Evolutionary conservation across 2,113 vertebrate species (phyloP), one percentile per base, ranked within the genome.

Genomic region (Tetrao urogallus): DNA sequence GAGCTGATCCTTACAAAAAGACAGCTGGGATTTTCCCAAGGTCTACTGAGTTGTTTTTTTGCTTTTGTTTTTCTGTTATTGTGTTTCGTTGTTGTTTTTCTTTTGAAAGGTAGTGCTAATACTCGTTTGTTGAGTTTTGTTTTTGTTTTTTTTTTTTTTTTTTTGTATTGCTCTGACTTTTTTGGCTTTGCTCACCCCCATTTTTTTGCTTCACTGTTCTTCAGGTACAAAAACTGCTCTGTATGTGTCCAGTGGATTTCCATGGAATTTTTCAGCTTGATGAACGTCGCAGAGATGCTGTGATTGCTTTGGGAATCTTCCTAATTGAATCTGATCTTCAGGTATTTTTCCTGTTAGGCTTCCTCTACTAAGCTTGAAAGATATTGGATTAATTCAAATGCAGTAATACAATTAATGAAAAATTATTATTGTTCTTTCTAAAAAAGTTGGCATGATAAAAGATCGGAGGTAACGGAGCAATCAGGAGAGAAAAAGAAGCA

Each of bases 191-290:
- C 70, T 82, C 10, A 14, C 21, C 47, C 11, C 17, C 82, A 10
- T 73, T 72, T 17, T 50, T 57, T 89, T 4, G 16, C 7, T 78
- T 58, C 1, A 0, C 54, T 80, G 63, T 86, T 92, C 85, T 94
- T 70, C 90, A 99, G 99, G 98, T 99, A 42, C 98, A 99, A 71
- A 99, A 99, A 88, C 96, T 99, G 42, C 98, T 99, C 88, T 99
- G 99, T 92, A 99, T 99, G 99, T 99, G 99, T 96, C 99, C 99
- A 30, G 98, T 98, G 79, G 99, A 99, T 96, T 98, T 98, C 57
- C 98, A 98, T 8, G 99, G 99, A 17, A 97, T 99, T 82, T 99
- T 99, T 95, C 98, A 99, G 64, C 96, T 99, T 52, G 99, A 99
- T 92, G 98, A 99, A 81, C 98, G 99, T 15, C 98, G 99, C 85